Conservation (phyloP, 2,113 vertebrate species). For the Brachyistius frenatus region DNA sequence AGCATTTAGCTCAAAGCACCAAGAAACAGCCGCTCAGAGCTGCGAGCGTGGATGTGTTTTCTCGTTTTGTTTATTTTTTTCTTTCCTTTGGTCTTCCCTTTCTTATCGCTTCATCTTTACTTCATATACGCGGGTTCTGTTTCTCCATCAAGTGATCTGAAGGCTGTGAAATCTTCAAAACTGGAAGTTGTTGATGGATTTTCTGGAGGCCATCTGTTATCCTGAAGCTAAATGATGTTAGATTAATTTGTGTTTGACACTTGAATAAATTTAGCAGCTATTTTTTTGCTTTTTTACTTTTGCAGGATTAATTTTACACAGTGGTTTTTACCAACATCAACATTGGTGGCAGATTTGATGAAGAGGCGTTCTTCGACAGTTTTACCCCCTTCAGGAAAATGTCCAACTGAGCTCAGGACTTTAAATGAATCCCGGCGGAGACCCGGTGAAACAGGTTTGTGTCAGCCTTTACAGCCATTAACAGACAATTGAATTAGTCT, state of each 20-base stretch:
- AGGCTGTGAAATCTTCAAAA: not conserved
- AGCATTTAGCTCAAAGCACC: not conserved
- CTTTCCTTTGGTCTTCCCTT: no score
- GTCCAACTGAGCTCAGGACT: no score
- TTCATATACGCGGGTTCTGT: not conserved
- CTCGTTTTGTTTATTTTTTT: no score
- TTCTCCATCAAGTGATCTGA: not conserved
- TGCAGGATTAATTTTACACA: not conserved
- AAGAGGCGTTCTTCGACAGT: conserved; percentile 16
- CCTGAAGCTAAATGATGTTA: not conserved
- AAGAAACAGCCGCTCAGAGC: not conserved
- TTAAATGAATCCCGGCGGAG: no score
- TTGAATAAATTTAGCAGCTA: not conserved
- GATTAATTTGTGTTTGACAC: not conserved
- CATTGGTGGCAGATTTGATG: conserved; percentile 21
- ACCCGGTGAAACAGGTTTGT: no score
- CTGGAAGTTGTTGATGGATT: not conserved
- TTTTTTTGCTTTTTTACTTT: no score
- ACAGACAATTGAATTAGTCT: not conserved
- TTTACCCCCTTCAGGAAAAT: no score
- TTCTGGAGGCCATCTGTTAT: no score
- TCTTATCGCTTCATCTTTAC: no score
- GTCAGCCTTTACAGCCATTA: no score
- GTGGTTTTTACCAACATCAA: not conserved
- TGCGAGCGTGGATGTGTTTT: not conserved